Percentiles rank a stretch among this genome's conserved stretches.
phyloP scores from a whole-genome alignment of 2,888 invertebrate species.

The Chloroclystis v-ata region DNA sequence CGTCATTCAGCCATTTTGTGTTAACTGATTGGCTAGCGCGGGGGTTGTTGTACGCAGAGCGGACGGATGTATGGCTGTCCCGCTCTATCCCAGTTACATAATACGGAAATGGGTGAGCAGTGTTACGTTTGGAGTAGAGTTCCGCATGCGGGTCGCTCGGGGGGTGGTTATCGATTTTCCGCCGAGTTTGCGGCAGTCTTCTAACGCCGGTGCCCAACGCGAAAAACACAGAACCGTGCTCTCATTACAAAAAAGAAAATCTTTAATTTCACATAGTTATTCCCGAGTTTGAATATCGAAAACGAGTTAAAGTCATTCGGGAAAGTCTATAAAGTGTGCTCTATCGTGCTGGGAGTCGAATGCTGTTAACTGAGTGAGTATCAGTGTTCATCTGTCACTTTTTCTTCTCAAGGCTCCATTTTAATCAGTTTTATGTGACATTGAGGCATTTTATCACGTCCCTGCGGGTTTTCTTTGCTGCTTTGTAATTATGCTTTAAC shows the following conservation, averaged over 20 bases:
- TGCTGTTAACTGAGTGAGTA: conserved; percentile 64
- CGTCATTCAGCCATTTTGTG: conserved; percentile 64
- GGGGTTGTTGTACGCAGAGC: conserved; percentile 54
- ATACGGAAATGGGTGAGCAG: conserved; percentile 74
- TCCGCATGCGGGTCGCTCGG: conserved; percentile 69
- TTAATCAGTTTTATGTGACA: conserved; percentile 49
- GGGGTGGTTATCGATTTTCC: conserved; percentile 75
- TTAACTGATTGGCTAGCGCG: conserved; percentile 52
- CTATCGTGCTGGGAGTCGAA: conserved; percentile 62
- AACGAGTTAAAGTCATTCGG: conserved; percentile 29
- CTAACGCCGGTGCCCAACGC: conserved; percentile 71
- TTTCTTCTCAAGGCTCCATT: conserved; percentile 46
- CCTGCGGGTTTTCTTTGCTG: conserved; percentile 25
- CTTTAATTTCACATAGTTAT: conserved; percentile 44
- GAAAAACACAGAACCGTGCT: conserved; percentile 69
- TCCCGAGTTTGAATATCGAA: conserved; percentile 31
- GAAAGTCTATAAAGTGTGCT: conserved; percentile 48
- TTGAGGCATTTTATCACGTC: conserved; percentile 31
- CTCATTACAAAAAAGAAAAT: conserved; percentile 52
- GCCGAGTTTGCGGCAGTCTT: conserved; percentile 73
- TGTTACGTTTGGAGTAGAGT: conserved; percentile 57
- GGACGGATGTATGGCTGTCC: conserved; percentile 47
- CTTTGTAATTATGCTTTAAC: neutral
- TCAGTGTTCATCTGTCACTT: conserved; percentile 36
- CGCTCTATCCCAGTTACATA: conserved; percentile 61